phyloP scores from a whole-genome alignment of 2,113 vertebrate genomes.

The Rhadina sibilatrix region DNA sequence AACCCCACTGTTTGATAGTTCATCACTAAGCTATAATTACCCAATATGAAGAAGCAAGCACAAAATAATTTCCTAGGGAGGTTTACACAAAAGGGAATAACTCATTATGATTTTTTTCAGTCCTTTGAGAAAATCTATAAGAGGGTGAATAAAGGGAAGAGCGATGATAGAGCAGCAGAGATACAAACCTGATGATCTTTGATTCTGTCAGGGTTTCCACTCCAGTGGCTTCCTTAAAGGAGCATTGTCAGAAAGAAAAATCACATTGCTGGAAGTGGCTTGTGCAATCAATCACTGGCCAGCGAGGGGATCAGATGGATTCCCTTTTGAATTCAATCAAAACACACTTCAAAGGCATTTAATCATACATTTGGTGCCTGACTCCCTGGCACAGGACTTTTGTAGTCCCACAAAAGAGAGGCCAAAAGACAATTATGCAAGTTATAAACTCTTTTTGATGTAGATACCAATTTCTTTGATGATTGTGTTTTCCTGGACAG shows the following conservation, averaged over 20 bases:
- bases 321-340: conserved; percentile 36
- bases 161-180: neutral
- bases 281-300: conserved; percentile 5
- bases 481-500: neutral
- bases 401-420: neutral
- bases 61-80: neutral
- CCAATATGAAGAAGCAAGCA: neutral
- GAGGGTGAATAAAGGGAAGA: neutral
- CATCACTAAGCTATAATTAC: neutral
- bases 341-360: conserved; percentile 1
- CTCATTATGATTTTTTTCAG: neutral
- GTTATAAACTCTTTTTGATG: neutral
- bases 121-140: neutral
- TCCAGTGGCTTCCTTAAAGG: conserved; percentile 6
- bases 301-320: neutral
- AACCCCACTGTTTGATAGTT: neutral
- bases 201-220: neutral
- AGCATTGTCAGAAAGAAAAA: conserved; percentile 51
- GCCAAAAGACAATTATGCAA: neutral
- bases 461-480: neutral
- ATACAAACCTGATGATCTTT: neutral
- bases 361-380: neutral
- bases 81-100: neutral
- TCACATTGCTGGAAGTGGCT: neutral
- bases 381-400: neutral